Evolutionary conservation across 2,113 vertebrate genomes (phyloP).

Genomic region (Alouatta palliata): DNA sequence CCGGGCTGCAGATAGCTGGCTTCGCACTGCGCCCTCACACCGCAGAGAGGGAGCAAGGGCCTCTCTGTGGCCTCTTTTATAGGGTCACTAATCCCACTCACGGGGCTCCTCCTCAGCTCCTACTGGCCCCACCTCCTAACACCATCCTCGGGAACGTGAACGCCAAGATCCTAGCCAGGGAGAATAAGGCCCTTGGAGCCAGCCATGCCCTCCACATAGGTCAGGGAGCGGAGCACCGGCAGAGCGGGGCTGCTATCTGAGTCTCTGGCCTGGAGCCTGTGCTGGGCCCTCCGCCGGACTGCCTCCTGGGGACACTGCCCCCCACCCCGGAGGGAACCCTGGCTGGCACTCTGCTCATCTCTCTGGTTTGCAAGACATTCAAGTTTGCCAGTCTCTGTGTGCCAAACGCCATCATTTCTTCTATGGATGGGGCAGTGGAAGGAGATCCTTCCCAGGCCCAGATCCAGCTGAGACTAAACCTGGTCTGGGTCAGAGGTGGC

Average conservation of each 20-base stretch:
- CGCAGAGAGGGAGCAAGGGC: too few species aligned
- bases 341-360: neutral
- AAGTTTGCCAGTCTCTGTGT: too few species aligned
- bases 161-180: fast-evolving
- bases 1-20: fast-evolving
- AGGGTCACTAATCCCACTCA: fast-evolving
- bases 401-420: too few species aligned
- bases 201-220: fast-evolving
- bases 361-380: too few species aligned
- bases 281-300: neutral
- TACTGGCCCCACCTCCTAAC: neutral
- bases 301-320: neutral
- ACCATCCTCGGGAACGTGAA: fast-evolving
- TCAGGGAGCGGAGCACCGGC: fast-evolving
- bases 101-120: neutral
- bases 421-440: fast-evolving
- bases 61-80: too few species aligned
- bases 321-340: neutral
- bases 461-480: fast-evolving
- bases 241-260: too few species aligned
- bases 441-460: neutral
- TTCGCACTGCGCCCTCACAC: fast-evolving
- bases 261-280: neutral
- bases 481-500: fast-evolving
- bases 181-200: fast-evolving